Evolutionary conservation across 2,113 vertebrate species (phyloP), one percentile per base, ranked within the genome.

Genomic region (Camelus bactrianus): DNA sequence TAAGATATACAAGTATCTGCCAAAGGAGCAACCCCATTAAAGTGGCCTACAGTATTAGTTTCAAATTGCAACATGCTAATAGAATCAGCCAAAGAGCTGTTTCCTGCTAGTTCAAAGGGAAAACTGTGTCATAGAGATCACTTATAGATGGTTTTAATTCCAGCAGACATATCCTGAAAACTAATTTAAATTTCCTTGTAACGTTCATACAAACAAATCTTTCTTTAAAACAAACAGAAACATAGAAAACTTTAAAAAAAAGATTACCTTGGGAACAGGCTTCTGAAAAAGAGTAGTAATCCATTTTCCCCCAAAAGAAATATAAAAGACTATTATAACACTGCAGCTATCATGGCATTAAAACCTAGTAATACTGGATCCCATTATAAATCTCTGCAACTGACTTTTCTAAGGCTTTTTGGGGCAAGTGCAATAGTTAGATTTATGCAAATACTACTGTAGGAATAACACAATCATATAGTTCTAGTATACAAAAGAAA

Each of bases 401-500:
- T 97, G 97, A 98, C 98, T 98, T 97, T 98, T 98, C 98, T 98
- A 97, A 97, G 98, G 97, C 97, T 97, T 98, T 98, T 98, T 92
- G 92, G 97, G 96, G 89, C 93, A 97, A 96, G 96, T 96, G 95
- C 80, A 97, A 96, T 90, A 97, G 95, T 98, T 97, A 97, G 96
- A 97, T 89, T 96, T 98, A 97, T 84, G 77, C 58, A 94, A 95
- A 91, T 58, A 69, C 58, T 76, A 95, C 3, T 89, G 62, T 64
- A 97, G 86, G 38, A 97, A 95, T 38, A 72, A 98, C 38, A 87
- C 82, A 96, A 76, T 26, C 79, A 95, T 73, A 96, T 54, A 88
- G 58, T 97, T 96, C 82, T 77, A 97, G 58, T 93, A 98, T 0
- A 95, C 1, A 98, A 96, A 95, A 97, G 82, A 96, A 97, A 95